These are phyloP conservation scores for Glaucomys volans DNA, from an alignment of 2,113 vertebrate genomes.

Conservation along the genomic window DNA sequence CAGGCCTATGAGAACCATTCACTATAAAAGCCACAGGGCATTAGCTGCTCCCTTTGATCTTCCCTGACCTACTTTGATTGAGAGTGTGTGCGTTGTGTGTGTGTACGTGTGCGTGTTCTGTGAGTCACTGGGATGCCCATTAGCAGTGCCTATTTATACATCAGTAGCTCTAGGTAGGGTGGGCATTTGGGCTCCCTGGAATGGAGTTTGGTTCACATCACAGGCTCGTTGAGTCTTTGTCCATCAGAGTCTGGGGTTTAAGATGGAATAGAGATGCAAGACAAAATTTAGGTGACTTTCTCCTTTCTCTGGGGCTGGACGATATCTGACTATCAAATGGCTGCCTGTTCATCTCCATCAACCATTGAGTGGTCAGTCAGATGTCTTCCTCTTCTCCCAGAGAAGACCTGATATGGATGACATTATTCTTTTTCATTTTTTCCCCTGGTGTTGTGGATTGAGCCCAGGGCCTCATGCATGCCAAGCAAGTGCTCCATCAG, in stretches of 20 bases:
- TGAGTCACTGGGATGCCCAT: constrained; percentile 38
- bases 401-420: not conserved
- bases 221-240: not conserved
- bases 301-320: not conserved
- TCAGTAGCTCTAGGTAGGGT: not conserved
- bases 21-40: not conserved
- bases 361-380: not conserved
- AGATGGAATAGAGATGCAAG: not conserved
- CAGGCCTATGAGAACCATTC: not conserved
- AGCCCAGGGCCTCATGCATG: no score
- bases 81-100: not conserved
- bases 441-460: no score
- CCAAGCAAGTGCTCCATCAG: no score
- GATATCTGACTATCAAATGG: not conserved
- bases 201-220: not conserved
- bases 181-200: not conserved
- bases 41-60: constrained; percentile 58
- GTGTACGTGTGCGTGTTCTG: not conserved
- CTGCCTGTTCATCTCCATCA: not conserved
- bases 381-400: not conserved
- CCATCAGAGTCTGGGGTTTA: not conserved
- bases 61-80: constrained; percentile 8
- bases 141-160: not conserved
- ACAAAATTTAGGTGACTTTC: not conserved
- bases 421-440: no score